These are phyloP conservation scores for Darevskia nairensis DNA, from an alignment of 2,797 vertebrate species.

Conservation along the genomic window DNA sequence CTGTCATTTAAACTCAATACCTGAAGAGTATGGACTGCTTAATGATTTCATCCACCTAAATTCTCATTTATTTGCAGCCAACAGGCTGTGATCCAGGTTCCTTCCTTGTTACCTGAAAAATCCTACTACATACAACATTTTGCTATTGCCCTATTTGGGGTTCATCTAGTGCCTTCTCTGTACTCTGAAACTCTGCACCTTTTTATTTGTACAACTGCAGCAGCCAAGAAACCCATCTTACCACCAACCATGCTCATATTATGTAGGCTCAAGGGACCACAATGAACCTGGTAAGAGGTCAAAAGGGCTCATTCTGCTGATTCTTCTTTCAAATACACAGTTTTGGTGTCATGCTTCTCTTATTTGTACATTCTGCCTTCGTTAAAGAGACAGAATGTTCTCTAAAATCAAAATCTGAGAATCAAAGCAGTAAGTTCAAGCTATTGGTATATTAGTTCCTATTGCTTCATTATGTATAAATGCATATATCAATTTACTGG, in stretches of 20 bases:
- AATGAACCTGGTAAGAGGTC: constrained; percentile 68
- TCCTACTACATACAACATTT: not conserved
- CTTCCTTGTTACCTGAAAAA: constrained; percentile 54
- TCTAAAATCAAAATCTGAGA: constrained; percentile 71
- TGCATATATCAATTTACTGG: constrained; percentile 79
- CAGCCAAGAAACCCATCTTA: constrained; percentile 74
- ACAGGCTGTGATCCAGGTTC: constrained; percentile 39
- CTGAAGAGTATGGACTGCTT: constrained; percentile 71
- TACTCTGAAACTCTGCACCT: constrained; percentile 79
- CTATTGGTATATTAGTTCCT: constrained; percentile 79
- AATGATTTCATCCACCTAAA: constrained; percentile 61
- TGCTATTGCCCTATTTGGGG: constrained; percentile 11
- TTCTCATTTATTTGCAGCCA: constrained; percentile 63
- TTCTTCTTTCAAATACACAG: constrained; percentile 69
- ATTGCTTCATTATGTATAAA: constrained; percentile 83
- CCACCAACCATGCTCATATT: constrained; percentile 74
- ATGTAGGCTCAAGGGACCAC: constrained; percentile 68
- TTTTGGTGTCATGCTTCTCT: constrained; percentile 79
- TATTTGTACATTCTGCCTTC: constrained; percentile 74
- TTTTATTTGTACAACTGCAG: constrained; percentile 77
- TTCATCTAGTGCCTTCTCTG: constrained; percentile 26
- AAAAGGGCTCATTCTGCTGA: constrained; percentile 68
- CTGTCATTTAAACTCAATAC: constrained; percentile 70
- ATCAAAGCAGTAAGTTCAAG: constrained; percentile 79
- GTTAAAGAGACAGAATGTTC: constrained; percentile 75